Evolutionary conservation across 1,140 invertebrate genomes (phyloP).

Genomic region (Drosophila nikananu): DNA sequence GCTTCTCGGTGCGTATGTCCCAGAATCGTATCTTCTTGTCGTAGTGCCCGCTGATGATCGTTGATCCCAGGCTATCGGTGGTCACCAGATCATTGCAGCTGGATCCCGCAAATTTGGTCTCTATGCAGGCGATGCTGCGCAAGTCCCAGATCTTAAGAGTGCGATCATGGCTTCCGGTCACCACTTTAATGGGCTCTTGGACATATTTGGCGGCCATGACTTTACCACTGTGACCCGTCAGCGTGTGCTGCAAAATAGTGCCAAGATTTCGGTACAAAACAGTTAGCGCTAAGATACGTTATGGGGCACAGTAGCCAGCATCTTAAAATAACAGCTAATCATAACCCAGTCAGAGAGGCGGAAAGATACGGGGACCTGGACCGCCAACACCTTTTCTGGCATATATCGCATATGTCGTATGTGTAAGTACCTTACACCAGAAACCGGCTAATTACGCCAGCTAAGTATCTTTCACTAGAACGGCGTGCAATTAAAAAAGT

Average conservation of each 20-base stretch:
- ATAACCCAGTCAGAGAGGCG: background rate
- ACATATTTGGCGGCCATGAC: constrained; percentile 97
- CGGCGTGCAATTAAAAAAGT: constrained; percentile 57
- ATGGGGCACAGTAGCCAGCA: constrained; percentile 27
- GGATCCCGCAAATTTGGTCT: constrained; percentile 98
- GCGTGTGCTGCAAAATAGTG: constrained; percentile 92
- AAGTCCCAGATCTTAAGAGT: constrained; percentile 99
- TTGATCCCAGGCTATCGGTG: constrained; percentile 93
- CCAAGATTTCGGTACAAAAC: constrained; percentile 29
- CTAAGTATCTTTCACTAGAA: constrained; percentile 61
- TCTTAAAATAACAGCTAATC: constrained; percentile 2
- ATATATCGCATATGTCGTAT: background rate
- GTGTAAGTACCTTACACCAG: constrained; percentile 10
- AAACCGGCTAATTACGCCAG: constrained; percentile 45
- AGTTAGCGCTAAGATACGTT: constrained; percentile 48
- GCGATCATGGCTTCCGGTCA: constrained; percentile 97
- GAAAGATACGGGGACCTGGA: background rate
- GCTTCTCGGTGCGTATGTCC: constrained; percentile 94
- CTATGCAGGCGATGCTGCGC: constrained; percentile 95
- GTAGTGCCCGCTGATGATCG: constrained; percentile 98
- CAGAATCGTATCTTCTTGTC: constrained; percentile 98
- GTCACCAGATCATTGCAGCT: constrained; percentile 98
- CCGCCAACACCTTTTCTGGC: constrained; percentile 33
- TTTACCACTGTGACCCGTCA: constrained; percentile 98
- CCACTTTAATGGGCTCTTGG: constrained; percentile 94